These are phyloP conservation scores for Nasonia oneida DNA, from an alignment of 2,888 invertebrate genomes.

Conservation along the genomic window DNA sequence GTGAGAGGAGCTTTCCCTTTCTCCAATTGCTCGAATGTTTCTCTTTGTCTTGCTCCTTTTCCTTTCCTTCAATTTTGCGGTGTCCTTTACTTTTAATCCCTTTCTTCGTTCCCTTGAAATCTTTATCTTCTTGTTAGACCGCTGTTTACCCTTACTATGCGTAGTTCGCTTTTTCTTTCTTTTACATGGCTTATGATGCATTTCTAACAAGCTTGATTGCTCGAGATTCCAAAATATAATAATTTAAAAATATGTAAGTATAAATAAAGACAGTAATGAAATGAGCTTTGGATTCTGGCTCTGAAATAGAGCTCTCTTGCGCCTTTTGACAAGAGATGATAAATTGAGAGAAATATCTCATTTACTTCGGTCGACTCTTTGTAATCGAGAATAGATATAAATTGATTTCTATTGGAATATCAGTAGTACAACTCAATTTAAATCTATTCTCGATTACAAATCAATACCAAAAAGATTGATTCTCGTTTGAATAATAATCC, in stretches of 20 bases:
- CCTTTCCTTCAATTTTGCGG: slow-evolving; percentile 26
- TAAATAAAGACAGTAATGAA: not conserved
- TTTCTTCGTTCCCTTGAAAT: not conserved
- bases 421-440: not conserved
- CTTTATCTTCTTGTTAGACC: not conserved
- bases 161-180: not conserved
- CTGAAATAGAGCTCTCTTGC: not conserved
- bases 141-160: not conserved
- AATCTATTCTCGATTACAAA: not conserved
- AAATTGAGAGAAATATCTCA: not conserved
- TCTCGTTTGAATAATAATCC: no score
- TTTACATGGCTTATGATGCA: not conserved
- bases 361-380: not conserved
- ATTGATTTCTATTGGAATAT: no score
- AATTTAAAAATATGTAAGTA: no score
- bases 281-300: not conserved
- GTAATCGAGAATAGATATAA: not conserved
- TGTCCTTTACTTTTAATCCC: not conserved
- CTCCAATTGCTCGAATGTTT: slow-evolving; percentile 15
- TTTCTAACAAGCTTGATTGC: no score
- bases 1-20: slow-evolving; percentile 1
- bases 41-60: not conserved
- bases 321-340: not conserved
- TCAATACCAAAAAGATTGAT: no score
- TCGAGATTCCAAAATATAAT: no score